Percentiles rank a stretch among this genome's conserved stretches.
phyloP scores from a whole-genome alignment of 2,113 vertebrate species.

The Noctilio leporinus region DNA sequence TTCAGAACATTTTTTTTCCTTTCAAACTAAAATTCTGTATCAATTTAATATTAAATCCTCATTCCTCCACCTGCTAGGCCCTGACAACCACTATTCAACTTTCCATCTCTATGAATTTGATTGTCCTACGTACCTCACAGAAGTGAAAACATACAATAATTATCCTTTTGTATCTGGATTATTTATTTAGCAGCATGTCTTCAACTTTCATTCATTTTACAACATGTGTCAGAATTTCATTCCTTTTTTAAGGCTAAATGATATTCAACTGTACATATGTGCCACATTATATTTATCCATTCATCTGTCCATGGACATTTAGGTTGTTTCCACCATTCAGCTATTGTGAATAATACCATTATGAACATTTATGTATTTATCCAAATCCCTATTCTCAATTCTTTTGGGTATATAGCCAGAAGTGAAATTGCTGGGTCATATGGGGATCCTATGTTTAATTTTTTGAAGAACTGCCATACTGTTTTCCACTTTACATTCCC shows the following conservation, averaged over 20 bases:
- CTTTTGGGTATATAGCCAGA: not conserved
- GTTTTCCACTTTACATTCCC: not conserved
- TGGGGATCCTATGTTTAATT: not conserved
- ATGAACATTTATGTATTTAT: not conserved
- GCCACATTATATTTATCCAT: not conserved
- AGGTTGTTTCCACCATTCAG: not conserved
- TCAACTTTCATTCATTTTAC: not conserved
- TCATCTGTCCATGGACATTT: not conserved
- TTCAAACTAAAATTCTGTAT: not conserved
- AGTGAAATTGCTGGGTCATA: not conserved
- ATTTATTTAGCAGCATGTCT: not conserved
- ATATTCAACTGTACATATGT: not conserved
- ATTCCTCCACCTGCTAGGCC: too few relatives aligned
- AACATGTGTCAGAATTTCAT: not conserved
- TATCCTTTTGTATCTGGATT: not conserved
- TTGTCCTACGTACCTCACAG: not conserved
- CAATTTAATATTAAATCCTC: too few relatives aligned
- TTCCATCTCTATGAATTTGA: not conserved
- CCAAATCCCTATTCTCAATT: not conserved
- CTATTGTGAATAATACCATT: not conserved
- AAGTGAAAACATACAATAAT: not conserved
- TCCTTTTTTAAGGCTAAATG: not conserved
- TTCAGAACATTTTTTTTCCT: not conserved
- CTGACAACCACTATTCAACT: not conserved
- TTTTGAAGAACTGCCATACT: not conserved